Conservation (phyloP, 1,140 invertebrate genomes). For the Oryctes rhinoceros region DNA sequence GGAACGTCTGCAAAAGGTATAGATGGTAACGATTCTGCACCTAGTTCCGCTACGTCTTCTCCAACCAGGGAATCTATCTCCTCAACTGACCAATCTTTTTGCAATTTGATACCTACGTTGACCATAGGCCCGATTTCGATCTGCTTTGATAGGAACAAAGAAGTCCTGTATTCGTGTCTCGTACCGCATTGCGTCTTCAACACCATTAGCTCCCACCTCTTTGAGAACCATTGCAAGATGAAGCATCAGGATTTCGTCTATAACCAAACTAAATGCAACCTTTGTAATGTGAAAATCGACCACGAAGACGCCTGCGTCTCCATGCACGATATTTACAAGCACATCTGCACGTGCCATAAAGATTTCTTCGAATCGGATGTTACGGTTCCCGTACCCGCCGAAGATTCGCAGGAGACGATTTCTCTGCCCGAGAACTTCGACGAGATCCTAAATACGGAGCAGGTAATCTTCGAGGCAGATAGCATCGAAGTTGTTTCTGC, state of each 20-base stretch:
- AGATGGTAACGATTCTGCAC: neutral
- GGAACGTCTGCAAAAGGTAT: neutral
- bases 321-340: conserved; percentile 2
- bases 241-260: conserved; percentile 37
- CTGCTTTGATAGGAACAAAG: neutral
- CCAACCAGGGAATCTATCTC: neutral
- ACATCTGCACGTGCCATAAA: conserved; percentile 6
- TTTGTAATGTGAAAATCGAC: conserved; percentile 38
- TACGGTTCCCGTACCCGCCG: neutral
- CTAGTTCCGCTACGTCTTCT: neutral
- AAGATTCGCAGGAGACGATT: neutral
- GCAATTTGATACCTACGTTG: too few relatives aligned
- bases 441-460: neutral
- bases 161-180: conserved; percentile 51
- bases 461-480: too few relatives aligned
- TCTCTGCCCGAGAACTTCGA: neutral
- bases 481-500: too few relatives aligned
- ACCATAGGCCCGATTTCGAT: conserved; percentile 17
- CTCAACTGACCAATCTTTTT: neutral
- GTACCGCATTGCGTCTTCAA: conserved; percentile 52
- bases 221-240: conserved; percentile 52
- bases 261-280: conserved; percentile 38
- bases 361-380: neutral
- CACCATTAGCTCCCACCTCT: conserved; percentile 47
- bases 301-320: neutral